A percentile compares a stretch with the other conserved stretches of the same genome.
Conservation (phyloP, 1,140 invertebrate species). For the Melitaea cinxia region DNA sequence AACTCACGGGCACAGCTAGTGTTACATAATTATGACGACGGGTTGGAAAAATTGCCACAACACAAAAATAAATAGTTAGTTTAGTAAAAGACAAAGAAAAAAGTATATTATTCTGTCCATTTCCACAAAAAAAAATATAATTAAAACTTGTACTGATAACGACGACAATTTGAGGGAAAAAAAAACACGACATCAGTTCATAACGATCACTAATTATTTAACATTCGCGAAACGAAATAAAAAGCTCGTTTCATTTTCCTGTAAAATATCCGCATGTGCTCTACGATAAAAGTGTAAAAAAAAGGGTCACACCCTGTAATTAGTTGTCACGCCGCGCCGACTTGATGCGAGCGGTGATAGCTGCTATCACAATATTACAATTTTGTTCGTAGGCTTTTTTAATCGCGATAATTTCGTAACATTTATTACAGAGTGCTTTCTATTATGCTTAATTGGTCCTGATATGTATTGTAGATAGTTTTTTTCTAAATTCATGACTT, state of each 20-base stretch:
- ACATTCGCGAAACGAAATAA: not conserved
- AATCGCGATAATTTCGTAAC: not conserved
- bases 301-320: constrained; percentile 15
- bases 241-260: not conserved
- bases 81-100: too few relatives aligned
- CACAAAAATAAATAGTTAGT: too few relatives aligned
- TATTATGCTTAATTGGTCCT: too few relatives aligned
- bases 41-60: too few relatives aligned
- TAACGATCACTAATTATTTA: not conserved
- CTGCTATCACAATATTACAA: not conserved
- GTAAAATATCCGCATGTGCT: not conserved
- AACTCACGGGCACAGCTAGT: too few relatives aligned
- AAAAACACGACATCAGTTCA: not conserved
- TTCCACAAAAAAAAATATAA: too few relatives aligned
- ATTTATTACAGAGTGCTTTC: not conserved
- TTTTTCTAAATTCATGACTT: too few relatives aligned
- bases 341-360: not conserved
- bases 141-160: too few relatives aligned
- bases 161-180: not conserved
- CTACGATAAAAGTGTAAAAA: constrained; percentile 9
- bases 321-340: constrained; percentile 17
- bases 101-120: too few relatives aligned
- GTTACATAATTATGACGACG: too few relatives aligned
- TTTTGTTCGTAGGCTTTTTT: not conserved
- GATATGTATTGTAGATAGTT: too few relatives aligned